Base-by-base conservation (phyloP, 2,113 vertebrate species). In the Trichomycterus rosablanca region DNA sequence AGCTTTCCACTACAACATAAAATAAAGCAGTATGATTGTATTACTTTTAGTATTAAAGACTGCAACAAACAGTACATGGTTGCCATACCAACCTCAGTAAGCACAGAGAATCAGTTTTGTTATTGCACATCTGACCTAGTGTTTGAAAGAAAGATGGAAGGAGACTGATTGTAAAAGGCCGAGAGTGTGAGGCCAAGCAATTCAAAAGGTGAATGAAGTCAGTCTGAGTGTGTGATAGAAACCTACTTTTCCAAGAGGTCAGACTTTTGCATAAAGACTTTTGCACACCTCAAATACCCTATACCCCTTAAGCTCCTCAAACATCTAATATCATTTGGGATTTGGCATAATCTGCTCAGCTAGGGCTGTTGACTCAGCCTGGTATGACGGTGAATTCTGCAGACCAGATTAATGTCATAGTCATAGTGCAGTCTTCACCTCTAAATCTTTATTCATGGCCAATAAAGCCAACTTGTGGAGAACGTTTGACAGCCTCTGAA, bases 11-110 rank as follows among this genome's bases (percentile, higher is more conserved):
- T n/a, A n/a, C n/a, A n/a, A n/a, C n/a, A n/a, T n/a, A n/a, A n/a
- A n/a, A n/a, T n/a, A n/a, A n/a, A n/a, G n/a, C n/a, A n/a, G n/a
- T n/a, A n/a, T n/a, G n/a, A n/a, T n/a, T n/a, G n/a, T n/a, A n/a
- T n/a, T n/a, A n/a, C n/a, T n/a, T n/a, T n/a, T n/a, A n/a, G n/a
- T n/a, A n/a, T n/a, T n/a, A n/a, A n/a, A n/a, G n/a, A n/a, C n/a
- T n/a, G n/a, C n/a, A n/a, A n/a, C 18, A 49, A 39, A 70, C 49
- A 56, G 40, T 55, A 46, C 28, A 45, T 8, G 2, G 61, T 67
- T 56, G 48, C 54, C 43, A 63, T 72, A 58, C 43, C 54, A 68
- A 63, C 53, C 56, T 22, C 24, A 42, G 52, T n/a, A 71, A 61
- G 42, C 44, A 2, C 28, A 46, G 19, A 40, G n/a, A 60, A 57